Percentiles rank a stretch among this genome's conserved stretches.
These are phyloP conservation scores for Chaetoderma sp. DNA, from an alignment of 2,888 invertebrate species.

Conservation along the genomic window DNA sequence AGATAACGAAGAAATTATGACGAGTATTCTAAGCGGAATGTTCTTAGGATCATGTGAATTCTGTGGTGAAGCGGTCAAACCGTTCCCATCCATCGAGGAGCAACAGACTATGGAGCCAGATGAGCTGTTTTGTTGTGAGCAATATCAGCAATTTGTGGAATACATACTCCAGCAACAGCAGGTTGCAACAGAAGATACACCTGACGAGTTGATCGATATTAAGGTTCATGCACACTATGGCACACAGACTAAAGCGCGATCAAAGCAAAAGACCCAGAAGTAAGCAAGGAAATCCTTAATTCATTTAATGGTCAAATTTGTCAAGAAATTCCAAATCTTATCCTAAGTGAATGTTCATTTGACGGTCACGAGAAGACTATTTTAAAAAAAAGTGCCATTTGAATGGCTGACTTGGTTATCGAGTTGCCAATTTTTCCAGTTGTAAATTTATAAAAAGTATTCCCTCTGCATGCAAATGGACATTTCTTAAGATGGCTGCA, in stretches of 20 bases:
- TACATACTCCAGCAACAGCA: constrained; percentile 48
- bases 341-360: too few species aligned
- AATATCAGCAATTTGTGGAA: constrained; percentile 65
- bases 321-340: too few species aligned
- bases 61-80: constrained; percentile 55
- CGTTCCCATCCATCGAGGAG: constrained; percentile 63
- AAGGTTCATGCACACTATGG: constrained; percentile 64
- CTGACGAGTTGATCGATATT: constrained; percentile 47
- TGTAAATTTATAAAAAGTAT: too few species aligned
- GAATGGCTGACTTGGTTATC: too few species aligned
- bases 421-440: too few species aligned
- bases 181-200: constrained; percentile 41
- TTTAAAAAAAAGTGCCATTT: too few species aligned
- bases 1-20: constrained; percentile 39
- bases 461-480: too few species aligned
- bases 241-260: constrained; percentile 60
- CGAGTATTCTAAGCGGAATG: constrained; percentile 45
- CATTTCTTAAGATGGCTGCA: too few species aligned
- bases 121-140: constrained; percentile 64
- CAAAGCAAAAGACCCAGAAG: constrained; percentile 38
- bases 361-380: too few species aligned
- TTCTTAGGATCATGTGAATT: constrained; percentile 63
- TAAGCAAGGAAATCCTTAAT: not conserved
- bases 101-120: constrained; percentile 58
- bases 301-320: too few species aligned